Evolutionary conservation across 2,113 vertebrate species (phyloP), one percentile per base, ranked within the genome.

Genomic region (Carassius carassius): DNA sequence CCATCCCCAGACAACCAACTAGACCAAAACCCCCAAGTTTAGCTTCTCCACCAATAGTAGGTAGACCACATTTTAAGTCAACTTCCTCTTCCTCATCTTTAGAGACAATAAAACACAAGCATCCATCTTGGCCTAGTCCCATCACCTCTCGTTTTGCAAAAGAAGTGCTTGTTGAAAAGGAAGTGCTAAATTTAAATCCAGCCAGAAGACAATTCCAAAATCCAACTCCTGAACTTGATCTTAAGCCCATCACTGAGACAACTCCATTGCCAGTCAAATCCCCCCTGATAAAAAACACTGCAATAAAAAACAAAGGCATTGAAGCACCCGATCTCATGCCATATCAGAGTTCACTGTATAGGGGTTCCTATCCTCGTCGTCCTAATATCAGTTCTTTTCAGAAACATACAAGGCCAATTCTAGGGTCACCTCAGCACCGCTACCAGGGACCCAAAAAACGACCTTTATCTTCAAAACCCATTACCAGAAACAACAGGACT

Each of bases 401-500:
- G 81, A 93, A 93, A 8, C 86, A 67, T 37, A 91, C 89, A 5
- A 73, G 73, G 1, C 41, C 29, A 72, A 69, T 82, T 83, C 11
- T 80, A 21, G 89, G 85, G 78, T 21, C 10, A 0, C 88, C 85
- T 82, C 88, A 81, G 2, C 29, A 69, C 32, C 90, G 88, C 7
- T 23, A 75, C 3, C 88, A 65, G 84, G 85, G 78, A 58, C 51
- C 67, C 0, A 11, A 0, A 4, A 85, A 17, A 2, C 91, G 75
- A 35, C 72, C 83, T 49, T 49, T 83, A 1, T 83, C 86, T 32
- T 81, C 13, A 54, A 90, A 62, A 86, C 73, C 58, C 5, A 51
- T 41, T n/a, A 89, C 32, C 41, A 76, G 65, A 70, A 75, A 51
- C 5, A 60, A 49, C 7, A 13, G 2, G 1, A 49, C 54, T 5